phyloP scores from a whole-genome alignment of 2,113 vertebrate genomes.

The Leucopsar rothschildi region DNA sequence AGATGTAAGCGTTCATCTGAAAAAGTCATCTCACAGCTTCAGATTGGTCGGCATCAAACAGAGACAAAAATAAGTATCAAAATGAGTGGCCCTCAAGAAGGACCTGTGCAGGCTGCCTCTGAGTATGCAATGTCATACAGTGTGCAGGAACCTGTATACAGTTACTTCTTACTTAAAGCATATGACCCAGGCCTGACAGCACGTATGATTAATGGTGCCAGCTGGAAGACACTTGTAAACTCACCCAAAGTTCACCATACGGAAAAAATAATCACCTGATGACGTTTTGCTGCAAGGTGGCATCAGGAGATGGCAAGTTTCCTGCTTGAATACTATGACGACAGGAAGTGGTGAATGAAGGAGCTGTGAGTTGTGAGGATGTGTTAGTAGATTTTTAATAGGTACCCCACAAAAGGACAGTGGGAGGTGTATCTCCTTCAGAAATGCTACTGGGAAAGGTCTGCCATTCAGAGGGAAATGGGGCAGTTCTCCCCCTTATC shows the following conservation, averaged over 20 bases:
- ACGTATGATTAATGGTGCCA: rapidly evolving
- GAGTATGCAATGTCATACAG: rapidly evolving
- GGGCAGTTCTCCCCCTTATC: neutral
- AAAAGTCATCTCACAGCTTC: neutral
- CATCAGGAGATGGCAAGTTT: neutral
- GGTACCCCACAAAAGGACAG: neutral
- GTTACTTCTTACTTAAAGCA: neutral
- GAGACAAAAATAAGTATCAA: neutral
- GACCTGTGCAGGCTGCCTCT: neutral
- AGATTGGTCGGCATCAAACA: neutral
- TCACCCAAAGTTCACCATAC: neutral
- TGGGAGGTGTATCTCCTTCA: neutral
- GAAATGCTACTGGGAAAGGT: neutral
- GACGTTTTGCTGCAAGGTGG: neutral
- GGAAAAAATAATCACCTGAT: neutral
- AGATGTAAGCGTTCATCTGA: neutral
- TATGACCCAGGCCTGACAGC: neutral
- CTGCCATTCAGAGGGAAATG: neutral
- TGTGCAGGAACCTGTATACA: rapidly evolving
- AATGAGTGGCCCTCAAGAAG: neutral
- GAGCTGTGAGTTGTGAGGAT: neutral
- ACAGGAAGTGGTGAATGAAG: neutral
- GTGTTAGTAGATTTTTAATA: neutral
- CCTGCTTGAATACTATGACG: neutral
- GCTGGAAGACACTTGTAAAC: neutral